phyloP scores from a whole-genome alignment of 1,140 invertebrate genomes.

The Bombus pascuorum region DNA sequence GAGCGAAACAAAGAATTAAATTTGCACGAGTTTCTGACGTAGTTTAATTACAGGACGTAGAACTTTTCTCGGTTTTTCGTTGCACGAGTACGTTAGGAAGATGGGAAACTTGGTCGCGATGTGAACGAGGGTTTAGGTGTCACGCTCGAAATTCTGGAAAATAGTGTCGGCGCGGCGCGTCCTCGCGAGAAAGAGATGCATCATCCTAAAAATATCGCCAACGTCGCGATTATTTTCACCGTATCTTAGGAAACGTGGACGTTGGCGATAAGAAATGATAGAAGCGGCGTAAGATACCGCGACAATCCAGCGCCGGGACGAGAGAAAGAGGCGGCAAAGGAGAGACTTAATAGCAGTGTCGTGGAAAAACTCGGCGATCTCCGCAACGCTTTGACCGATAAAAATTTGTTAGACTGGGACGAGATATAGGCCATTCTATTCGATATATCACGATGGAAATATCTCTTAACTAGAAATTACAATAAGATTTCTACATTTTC shows the following conservation, averaged over 20 bases:
- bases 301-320: neutral
- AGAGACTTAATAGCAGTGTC: slow-evolving; percentile 19
- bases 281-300: slow-evolving; percentile 28
- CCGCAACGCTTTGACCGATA: neutral
- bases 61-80: neutral
- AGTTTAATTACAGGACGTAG: neutral
- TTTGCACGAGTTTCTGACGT: neutral
- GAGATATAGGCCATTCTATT: neutral
- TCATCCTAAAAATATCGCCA: slow-evolving; percentile 59
- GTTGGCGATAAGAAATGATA: slow-evolving; percentile 43
- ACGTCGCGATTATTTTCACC: slow-evolving; percentile 46
- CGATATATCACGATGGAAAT: neutral
- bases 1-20: neutral
- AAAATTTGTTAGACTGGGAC: neutral
- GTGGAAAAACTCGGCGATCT: slow-evolving; percentile 2
- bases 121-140: slow-evolving; percentile 32
- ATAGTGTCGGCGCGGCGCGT: slow-evolving; percentile 52
- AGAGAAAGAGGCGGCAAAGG: neutral
- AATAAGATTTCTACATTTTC: neutral
- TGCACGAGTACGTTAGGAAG: neutral
- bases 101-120: neutral
- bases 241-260: slow-evolving; percentile 9
- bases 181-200: slow-evolving; percentile 54
- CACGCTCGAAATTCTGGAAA: slow-evolving; percentile 3
- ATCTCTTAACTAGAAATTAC: neutral